Evolutionary conservation across 2,113 vertebrate genomes (phyloP), one percentile per base, ranked within the genome.

Genomic region (Catharus fuscescens): DNA sequence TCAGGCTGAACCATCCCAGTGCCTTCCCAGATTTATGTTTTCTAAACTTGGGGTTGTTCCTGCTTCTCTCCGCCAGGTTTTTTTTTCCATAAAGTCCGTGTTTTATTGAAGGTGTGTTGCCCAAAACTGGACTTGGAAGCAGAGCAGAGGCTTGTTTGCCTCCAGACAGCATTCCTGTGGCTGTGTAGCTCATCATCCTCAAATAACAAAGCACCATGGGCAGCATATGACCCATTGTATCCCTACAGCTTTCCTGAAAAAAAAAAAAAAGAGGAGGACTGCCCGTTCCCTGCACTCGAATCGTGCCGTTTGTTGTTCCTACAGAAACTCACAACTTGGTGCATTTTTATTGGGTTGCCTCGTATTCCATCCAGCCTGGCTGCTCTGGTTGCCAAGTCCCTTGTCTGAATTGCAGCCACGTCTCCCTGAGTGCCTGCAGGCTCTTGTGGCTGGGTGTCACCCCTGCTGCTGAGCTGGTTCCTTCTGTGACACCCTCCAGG

Each of bases 301-400:
- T 48, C 5, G 10, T 84, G 84, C 77, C 3, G 3, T 32, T 80
- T 36, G 54, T 86, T 12, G 79, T 80, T 80, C 85, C 90, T 90
- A 2, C 88, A 83, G 71, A 76, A 61, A 45, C 2, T 0, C 87
- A 13, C 81, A 92, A 14, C 92, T 80, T 5, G 4, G 28, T 73
- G 92, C 94, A 66, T 93, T 93, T 94, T 88, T 72, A 71, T 90
- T 60, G 94, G 26, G 38, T 17, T 80, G 70, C 79, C 45, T 86
- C 74, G 26, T 77, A 20, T 69, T 85, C 83, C 80, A 59, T 73
- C 92, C 85, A 90, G 92, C 17, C 36, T 4, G 0, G 59, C 29
- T 53, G 80, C 74, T 88, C 13, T 0, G 0, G 11, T 8, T 94
- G 92, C 91, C 95, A 95, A 36, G 83, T 80, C 82, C 70, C 24